phyloP scores from a whole-genome alignment of 2,797 vertebrate species.

The Hyperoplus lanceolatus region DNA sequence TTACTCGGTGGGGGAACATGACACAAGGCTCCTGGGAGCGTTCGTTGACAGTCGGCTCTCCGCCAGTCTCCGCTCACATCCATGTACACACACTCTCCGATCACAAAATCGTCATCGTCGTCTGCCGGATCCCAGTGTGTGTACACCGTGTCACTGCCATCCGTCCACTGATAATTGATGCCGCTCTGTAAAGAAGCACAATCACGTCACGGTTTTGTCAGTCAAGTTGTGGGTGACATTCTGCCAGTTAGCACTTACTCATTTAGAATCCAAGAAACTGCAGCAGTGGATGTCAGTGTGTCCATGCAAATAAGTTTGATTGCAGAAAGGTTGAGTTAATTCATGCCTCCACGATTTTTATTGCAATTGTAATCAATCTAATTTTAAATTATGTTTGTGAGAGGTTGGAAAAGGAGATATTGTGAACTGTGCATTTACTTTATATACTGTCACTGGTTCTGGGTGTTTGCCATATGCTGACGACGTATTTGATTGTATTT shows the following conservation, averaged over 20 bases:
- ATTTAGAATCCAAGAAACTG: neutral
- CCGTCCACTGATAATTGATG: slow-evolving; percentile 91
- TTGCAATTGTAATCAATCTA: neutral
- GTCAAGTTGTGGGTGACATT: slow-evolving; percentile 3
- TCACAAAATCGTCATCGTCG: slow-evolving; percentile 80
- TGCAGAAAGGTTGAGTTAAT: neutral
- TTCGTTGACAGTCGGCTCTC: slow-evolving; percentile 86
- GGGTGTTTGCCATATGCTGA: neutral
- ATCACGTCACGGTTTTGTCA: slow-evolving; percentile 20
- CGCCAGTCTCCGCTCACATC: slow-evolving; percentile 91
- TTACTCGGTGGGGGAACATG: slow-evolving; percentile 86
- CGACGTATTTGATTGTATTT: neutral
- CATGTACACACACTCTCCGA: slow-evolving; percentile 91
- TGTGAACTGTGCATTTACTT: neutral
- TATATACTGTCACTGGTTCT: neutral
- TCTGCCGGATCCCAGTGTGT: slow-evolving; percentile 90
- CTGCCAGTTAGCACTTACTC: neutral
- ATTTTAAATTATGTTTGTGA: neutral
- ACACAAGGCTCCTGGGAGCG: slow-evolving; percentile 91
- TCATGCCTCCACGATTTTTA: no score
- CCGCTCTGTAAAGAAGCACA: slow-evolving; percentile 83
- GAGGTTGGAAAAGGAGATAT: no score
- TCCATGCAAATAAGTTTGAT: neutral
- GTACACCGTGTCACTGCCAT: slow-evolving; percentile 90
- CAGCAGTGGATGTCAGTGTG: neutral